Conservation (phyloP, 2,888 invertebrate genomes). For the Drosophila testacea region DNA sequence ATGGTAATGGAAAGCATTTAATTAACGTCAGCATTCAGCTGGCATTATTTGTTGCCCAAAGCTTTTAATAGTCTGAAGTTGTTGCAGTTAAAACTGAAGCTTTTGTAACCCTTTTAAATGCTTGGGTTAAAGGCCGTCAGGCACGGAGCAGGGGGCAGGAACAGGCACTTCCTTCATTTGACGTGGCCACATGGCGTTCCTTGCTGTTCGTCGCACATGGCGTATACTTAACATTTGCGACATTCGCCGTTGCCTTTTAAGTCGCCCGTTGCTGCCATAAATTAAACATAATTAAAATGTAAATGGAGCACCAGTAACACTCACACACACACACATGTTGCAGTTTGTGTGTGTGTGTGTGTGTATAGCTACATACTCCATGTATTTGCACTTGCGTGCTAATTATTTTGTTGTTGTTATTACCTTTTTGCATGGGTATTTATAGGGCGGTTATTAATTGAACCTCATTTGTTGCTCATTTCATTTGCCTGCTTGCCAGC, state of each 20-base stretch:
- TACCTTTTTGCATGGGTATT: conserved; percentile 12
- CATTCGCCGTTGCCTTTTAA: conserved; percentile 42
- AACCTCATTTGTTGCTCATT: conserved; percentile 23
- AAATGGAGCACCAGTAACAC: conserved; percentile 50
- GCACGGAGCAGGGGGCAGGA: not conserved
- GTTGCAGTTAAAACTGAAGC: conserved; percentile 32
- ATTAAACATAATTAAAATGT: conserved; percentile 72
- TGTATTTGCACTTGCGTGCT: conserved; percentile 23
- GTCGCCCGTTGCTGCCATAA: conserved; percentile 59
- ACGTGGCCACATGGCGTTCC: conserved; percentile 24
- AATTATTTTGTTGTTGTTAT: conserved; percentile 32
- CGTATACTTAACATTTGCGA: conserved; percentile 56
- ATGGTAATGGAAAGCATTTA: conserved; percentile 39
- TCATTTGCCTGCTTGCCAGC: not conserved
- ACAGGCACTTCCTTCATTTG: conserved; percentile 16
- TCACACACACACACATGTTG: conserved; percentile 11
- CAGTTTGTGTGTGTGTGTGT: conserved; percentile 4
- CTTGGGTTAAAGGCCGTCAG: not conserved
- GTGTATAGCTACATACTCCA: not conserved
- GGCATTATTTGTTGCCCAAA: not conserved
- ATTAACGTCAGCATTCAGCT: conserved; percentile 22
- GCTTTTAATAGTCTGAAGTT: conserved; percentile 25
- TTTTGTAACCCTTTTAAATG: conserved; percentile 30
- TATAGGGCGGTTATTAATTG: conserved; percentile 32
- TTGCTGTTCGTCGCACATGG: conserved; percentile 17